phyloP scores from a whole-genome alignment of 1,140 invertebrate species.

The Drosophila serrata region DNA sequence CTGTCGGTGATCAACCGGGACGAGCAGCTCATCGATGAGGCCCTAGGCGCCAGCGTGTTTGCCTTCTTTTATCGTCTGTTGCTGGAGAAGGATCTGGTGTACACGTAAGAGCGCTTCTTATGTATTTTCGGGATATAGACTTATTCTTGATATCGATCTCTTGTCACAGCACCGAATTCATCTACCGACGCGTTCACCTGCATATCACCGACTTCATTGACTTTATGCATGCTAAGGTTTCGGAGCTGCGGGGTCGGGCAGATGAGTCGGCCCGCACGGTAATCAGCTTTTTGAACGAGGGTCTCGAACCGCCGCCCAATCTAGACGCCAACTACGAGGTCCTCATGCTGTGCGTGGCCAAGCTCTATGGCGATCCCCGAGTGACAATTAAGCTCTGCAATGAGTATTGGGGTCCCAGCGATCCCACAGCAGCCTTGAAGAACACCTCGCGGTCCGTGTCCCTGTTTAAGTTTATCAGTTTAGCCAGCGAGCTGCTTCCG shows the following conservation, averaged over 20 bases:
- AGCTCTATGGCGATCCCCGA: constrained; percentile 92
- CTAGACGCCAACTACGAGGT: constrained; percentile 94
- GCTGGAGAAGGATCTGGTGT: constrained; percentile 90
- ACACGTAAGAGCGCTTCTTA: constrained; percentile 87
- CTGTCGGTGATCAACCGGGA: constrained; percentile 89
- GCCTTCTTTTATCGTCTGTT: constrained; percentile 91
- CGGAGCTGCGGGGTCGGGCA: constrained; percentile 91
- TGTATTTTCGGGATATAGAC: neutral
- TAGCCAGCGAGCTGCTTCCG: constrained; percentile 95
- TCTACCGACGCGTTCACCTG: constrained; percentile 93
- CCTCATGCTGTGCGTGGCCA: constrained; percentile 91
- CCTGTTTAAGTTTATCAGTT: constrained; percentile 95
- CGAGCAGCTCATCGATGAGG: constrained; percentile 90
- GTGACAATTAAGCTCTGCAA: constrained; percentile 89
- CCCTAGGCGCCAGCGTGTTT: constrained; percentile 93
- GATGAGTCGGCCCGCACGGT: constrained; percentile 95
- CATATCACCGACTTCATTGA: constrained; percentile 97
- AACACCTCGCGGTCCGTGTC: constrained; percentile 89
- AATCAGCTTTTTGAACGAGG: constrained; percentile 92
- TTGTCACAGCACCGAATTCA: constrained; percentile 87
- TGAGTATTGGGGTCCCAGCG: constrained; percentile 94
- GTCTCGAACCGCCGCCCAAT: constrained; percentile 91
- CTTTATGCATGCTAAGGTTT: constrained; percentile 94
- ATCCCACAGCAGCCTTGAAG: constrained; percentile 60
- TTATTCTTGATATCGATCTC: neutral